phyloP scores from a whole-genome alignment of 2,113 vertebrate genomes.

The Cyprinodon variegatus region DNA sequence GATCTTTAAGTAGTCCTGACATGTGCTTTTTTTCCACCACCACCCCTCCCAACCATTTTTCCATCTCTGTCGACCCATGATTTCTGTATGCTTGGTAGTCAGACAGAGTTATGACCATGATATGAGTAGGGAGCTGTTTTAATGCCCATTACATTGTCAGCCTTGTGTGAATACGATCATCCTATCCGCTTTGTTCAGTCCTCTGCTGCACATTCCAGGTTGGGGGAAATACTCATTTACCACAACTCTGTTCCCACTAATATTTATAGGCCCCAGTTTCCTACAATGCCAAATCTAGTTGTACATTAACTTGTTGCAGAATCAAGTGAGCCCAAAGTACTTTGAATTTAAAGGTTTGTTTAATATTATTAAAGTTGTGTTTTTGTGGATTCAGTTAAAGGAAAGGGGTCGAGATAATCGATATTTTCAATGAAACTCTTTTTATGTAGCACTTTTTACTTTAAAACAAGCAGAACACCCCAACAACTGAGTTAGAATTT shows the following conservation, averaged over 20 bases:
- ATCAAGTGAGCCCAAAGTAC: background rate
- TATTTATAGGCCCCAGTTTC: background rate
- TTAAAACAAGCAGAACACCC: too few species aligned
- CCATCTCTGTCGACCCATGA: constrained; percentile 17
- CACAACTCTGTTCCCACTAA: constrained; percentile 10
- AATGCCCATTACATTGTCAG: constrained; percentile 47
- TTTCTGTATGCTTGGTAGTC: constrained; percentile 28
- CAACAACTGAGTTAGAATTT: background rate
- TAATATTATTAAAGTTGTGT: background rate
- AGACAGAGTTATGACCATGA: constrained; percentile 23
- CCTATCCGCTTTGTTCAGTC: constrained; percentile 17
- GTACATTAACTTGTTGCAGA: background rate
- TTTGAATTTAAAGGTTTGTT: background rate
- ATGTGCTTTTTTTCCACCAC: constrained; percentile 42
- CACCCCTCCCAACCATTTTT: background rate
- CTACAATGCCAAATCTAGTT: background rate
- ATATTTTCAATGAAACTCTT: background rate
- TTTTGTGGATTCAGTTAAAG: background rate
- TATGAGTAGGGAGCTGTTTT: constrained; percentile 41
- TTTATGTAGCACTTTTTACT: background rate
- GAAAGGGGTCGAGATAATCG: background rate
- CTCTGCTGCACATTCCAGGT: constrained; percentile 15
- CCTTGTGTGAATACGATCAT: constrained; percentile 27
- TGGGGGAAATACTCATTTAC: background rate
- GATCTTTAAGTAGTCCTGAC: constrained; percentile 54